Evolutionary conservation across 2,888 invertebrate species (phyloP).

Genomic region (Cheilosia urbana): DNA sequence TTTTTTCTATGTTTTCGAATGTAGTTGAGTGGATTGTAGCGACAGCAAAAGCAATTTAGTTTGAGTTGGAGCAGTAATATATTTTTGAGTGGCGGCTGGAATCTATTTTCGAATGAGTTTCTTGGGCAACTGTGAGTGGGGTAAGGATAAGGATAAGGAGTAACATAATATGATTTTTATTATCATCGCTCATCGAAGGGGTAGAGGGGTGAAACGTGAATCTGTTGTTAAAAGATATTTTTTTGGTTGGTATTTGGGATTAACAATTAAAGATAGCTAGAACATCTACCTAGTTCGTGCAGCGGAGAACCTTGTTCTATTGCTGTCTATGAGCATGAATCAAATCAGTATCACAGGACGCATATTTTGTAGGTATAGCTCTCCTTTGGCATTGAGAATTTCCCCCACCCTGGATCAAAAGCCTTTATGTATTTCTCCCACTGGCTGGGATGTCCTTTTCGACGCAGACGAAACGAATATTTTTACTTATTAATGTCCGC

Average conservation of each 20-base stretch:
- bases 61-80: background rate
- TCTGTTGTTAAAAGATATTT: no score
- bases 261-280: no score
- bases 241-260: no score
- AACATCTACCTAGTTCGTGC: no score
- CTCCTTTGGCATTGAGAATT: no score
- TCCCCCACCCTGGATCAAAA: background rate
- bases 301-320: no score
- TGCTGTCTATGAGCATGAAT: no score
- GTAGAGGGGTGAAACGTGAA: no score
- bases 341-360: no score
- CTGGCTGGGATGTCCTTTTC: background rate
- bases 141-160: background rate
- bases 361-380: no score
- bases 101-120: slow-evolving; percentile 12
- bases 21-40: background rate
- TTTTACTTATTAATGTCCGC: slow-evolving; percentile 57
- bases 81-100: slow-evolving; percentile 1
- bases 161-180: background rate
- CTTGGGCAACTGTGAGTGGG: background rate
- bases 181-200: no score
- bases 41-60: background rate
- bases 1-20: slow-evolving; percentile 8
- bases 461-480: slow-evolving; percentile 19
- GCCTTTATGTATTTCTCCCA: background rate